Conservation (phyloP, 1,140 invertebrate genomes). For the Cyrtorhinus lividipennis region DNA sequence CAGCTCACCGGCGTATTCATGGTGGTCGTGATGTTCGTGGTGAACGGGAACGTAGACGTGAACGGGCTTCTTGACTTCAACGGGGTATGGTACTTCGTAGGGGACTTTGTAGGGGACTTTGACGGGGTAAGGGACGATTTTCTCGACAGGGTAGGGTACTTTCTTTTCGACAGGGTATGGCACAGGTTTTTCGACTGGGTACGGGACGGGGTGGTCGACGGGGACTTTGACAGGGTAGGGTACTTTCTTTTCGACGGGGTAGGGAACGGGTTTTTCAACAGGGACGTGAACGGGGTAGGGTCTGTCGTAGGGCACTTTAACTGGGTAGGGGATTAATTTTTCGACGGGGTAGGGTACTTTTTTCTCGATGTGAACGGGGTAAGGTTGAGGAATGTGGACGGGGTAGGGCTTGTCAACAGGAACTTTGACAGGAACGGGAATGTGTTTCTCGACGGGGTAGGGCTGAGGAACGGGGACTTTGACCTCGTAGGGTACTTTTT, state of each 20-base stretch:
- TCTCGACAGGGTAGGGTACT: conserved; percentile 37
- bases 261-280: conserved; percentile 42
- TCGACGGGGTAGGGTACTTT: conserved; percentile 32
- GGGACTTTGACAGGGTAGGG: conserved; percentile 39
- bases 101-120: conserved; percentile 46
- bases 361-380: conserved; percentile 29
- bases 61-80: conserved; percentile 22
- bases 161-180: conserved; percentile 42
- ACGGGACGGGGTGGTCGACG: conserved; percentile 43
- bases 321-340: conserved; percentile 41
- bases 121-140: conserved; percentile 25
- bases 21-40: conserved; percentile 20
- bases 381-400: conserved; percentile 32
- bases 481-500: conserved; percentile 32
- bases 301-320: conserved; percentile 39
- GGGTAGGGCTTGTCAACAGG: conserved; percentile 39
- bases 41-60: conserved; percentile 22
- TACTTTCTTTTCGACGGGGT: conserved; percentile 39
- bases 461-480: conserved; percentile 33
- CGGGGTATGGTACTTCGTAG: conserved; percentile 18
- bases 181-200: conserved; percentile 39
- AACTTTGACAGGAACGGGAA: conserved; percentile 38
- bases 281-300: conserved; percentile 37
- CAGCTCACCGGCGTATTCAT: conserved; percentile 3
- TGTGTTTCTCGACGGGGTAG: conserved; percentile 47